These are phyloP conservation scores for Oscheius sp. DNA, from an alignment of 2,888 invertebrate species.

Conservation along the genomic window DNA sequence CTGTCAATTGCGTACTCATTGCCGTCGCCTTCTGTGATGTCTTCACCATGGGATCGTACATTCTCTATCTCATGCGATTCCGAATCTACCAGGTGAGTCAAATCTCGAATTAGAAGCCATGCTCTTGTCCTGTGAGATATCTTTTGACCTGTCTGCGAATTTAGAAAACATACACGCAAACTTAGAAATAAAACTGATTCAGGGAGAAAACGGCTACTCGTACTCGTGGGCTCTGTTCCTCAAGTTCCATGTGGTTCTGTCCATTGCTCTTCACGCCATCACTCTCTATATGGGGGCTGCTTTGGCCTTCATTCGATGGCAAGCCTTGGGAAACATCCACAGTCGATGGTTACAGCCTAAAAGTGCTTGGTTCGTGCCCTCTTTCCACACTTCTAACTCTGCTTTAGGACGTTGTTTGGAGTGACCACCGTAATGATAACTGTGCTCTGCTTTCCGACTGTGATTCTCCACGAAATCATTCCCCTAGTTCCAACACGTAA, in stretches of 20 bases:
- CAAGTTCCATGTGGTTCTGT: conserved; percentile 61
- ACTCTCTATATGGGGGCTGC: conserved; percentile 65
- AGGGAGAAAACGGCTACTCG: conserved; percentile 53
- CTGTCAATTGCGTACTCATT: conserved; percentile 63
- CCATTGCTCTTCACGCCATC: conserved; percentile 64
- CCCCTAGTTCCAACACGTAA: conserved; percentile 13
- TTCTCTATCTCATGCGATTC: conserved; percentile 58
- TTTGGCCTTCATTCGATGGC: conserved; percentile 64
- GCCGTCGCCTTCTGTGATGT: conserved; percentile 66
- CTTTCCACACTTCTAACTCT: not conserved
- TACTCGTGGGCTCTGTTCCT: conserved; percentile 56
- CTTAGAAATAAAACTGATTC: conserved; percentile 14
- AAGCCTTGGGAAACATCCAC: conserved; percentile 62
- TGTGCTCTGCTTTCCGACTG: conserved; percentile 59
- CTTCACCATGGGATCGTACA: conserved; percentile 62
- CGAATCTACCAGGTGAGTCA: conserved; percentile 57
- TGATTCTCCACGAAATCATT: conserved; percentile 49
- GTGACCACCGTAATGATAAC: conserved; percentile 48
- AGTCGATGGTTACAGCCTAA: conserved; percentile 61
- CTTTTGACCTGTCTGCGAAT: not conserved
- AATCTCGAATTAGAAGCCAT: not conserved
- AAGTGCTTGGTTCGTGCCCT: conserved; percentile 54
- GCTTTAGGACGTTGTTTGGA: conserved; percentile 54
- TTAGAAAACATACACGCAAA: not conserved
- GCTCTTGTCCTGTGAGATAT: not conserved